These are phyloP conservation scores for Trachythela sp. DNA, from an alignment of 64 coral and sea anemone genomes.

Conservation along the genomic window DNA sequence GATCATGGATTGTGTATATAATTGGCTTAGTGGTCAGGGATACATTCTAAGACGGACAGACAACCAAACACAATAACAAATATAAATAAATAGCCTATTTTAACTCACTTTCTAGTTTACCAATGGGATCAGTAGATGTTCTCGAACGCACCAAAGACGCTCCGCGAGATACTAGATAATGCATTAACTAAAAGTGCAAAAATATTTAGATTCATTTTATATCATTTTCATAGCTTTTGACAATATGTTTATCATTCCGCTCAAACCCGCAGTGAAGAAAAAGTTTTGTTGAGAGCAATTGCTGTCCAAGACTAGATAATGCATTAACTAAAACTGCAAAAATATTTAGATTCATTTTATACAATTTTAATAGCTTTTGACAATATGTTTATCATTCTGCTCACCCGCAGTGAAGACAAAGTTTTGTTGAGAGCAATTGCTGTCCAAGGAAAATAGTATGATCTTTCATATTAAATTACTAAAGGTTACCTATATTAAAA, in stretches of 20 bases:
- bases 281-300: neutral
- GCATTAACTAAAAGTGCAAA: neutral
- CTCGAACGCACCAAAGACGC: neutral
- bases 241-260: too few species aligned
- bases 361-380: too few species aligned
- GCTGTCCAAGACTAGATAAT: neutral
- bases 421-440: too few species aligned
- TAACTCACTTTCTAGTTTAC: constrained; percentile 1
- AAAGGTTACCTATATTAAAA: too few species aligned
- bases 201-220: neutral
- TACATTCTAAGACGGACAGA: too few species aligned
- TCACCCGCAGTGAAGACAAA: too few species aligned
- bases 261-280: neutral
- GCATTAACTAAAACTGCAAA: constrained; percentile 3
- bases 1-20: too few species aligned
- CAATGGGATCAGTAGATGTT: neutral
- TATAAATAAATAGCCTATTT: neutral
- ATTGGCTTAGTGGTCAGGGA: too few species aligned
- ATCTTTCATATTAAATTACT: too few species aligned
- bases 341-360: neutral
- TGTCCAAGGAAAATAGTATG: too few species aligned
- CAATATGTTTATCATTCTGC: too few species aligned
- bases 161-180: neutral
- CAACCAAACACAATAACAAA: neutral
- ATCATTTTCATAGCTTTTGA: neutral